Conservation (phyloP, 2,888 invertebrate genomes). For the Serrognathus titanus region DNA sequence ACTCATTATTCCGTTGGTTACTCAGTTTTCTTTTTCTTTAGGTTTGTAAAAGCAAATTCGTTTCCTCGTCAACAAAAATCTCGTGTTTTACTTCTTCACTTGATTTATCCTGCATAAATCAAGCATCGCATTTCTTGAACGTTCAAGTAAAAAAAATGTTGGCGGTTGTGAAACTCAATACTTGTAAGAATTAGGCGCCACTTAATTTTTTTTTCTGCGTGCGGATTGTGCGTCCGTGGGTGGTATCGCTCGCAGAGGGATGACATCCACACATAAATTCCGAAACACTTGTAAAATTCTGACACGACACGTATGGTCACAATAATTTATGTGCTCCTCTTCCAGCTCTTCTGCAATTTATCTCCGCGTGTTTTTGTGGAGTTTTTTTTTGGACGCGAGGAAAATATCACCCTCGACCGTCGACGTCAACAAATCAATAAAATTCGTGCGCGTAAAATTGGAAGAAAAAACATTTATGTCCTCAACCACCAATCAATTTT, state of each 20-base stretch:
- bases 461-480: no score
- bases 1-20: no score
- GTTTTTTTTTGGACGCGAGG: background rate
- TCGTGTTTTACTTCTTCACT: no score
- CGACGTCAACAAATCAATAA: background rate
- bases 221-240: slow-evolving; percentile 8
- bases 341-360: no score
- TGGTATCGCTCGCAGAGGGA: slow-evolving; percentile 14
- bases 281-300: slow-evolving; percentile 17
- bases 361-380: background rate
- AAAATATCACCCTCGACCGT: background rate
- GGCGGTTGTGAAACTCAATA: background rate
- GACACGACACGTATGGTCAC: slow-evolving; percentile 1
- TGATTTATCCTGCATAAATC: no score
- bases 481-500: no score
- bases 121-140: background rate
- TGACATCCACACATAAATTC: slow-evolving; percentile 20
- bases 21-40: no score
- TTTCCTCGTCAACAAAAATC: no score
- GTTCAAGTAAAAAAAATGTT: background rate
- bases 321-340: background rate
- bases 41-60: no score
- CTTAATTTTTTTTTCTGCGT: slow-evolving; percentile 5
- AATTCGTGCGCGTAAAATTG: background rate
- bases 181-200: slow-evolving; percentile 10